Evolutionary conservation across 2,797 vertebrate species (phyloP).

Genomic region (Semaprochilodus insignis): DNA sequence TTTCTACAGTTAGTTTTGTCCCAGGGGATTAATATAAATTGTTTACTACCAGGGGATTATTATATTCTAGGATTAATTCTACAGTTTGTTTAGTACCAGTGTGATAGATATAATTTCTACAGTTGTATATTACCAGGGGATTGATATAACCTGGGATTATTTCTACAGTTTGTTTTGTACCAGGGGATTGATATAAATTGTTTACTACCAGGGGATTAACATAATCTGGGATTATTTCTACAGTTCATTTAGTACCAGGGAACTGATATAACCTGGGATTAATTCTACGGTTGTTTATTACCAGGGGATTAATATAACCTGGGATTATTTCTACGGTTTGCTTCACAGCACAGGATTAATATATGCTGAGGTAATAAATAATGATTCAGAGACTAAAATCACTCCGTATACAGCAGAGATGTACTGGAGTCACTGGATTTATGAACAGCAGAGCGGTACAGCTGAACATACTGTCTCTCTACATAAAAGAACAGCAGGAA

Average conservation of each 20-base stretch:
- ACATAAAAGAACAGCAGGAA: background rate
- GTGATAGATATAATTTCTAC: background rate
- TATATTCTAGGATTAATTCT: background rate
- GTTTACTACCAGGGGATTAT: background rate
- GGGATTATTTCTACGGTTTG: background rate
- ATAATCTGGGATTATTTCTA: no score
- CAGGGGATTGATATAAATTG: no score
- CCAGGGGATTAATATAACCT: background rate
- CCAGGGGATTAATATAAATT: background rate
- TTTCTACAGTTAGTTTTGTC: background rate
- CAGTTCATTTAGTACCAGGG: no score
- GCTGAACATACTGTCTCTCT: conserved; percentile 11
- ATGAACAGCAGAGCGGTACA: background rate
- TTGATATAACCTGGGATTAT: no score
- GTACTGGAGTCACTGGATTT: background rate
- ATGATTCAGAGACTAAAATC: no score
- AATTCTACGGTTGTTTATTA: background rate
- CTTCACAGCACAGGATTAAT: background rate
- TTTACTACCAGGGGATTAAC: no score
- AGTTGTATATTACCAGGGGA: no score
- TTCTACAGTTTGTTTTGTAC: no score
- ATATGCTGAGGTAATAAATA: background rate
- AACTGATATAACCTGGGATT: background rate
- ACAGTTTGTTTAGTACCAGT: background rate
- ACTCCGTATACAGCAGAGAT: background rate